A percentile compares a stretch with the other conserved stretches of the same genome.
phyloP scores from a whole-genome alignment of 2,888 invertebrate species.

The Oscheius myriophilus region DNA sequence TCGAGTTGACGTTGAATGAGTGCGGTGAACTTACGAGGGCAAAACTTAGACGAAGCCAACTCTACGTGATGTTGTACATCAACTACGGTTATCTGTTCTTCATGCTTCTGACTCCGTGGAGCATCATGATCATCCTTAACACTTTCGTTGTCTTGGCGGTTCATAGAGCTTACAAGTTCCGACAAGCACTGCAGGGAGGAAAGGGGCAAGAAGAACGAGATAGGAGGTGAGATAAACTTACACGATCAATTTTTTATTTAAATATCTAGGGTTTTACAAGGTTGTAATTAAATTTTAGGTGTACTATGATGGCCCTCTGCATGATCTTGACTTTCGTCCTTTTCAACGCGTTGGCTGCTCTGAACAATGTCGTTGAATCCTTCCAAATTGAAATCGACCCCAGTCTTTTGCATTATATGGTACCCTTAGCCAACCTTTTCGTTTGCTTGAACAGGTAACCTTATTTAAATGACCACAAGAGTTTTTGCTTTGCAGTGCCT shows the following conservation, averaged over 20 bases:
- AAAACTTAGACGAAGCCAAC: conserved; percentile 48
- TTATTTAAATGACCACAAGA: not conserved
- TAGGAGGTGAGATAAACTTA: conserved; percentile 42
- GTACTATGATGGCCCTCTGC: conserved; percentile 68
- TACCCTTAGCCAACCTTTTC: conserved; percentile 63
- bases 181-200: conserved; percentile 50
- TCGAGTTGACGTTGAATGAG: conserved; percentile 61
- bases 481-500: conserved; percentile 55
- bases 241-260: not conserved
- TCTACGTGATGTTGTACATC: conserved; percentile 61
- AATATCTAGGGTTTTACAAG: not conserved
- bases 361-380: conserved; percentile 62
- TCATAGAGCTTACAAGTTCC: conserved; percentile 55
- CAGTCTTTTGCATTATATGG: conserved; percentile 40
- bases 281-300: conserved; percentile 38
- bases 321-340: conserved; percentile 65
- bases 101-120: conserved; percentile 61
- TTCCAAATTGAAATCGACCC: conserved; percentile 45
- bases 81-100: conserved; percentile 61
- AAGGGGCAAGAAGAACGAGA: conserved; percentile 60
- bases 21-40: conserved; percentile 58
- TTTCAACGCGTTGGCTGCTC: conserved; percentile 55
- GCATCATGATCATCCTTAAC: conserved; percentile 64
- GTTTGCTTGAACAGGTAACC: conserved; percentile 67
- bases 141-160: conserved; percentile 60